phyloP scores from a whole-genome alignment of 2,113 vertebrate genomes.

The Pelodiscus sinensis region DNA sequence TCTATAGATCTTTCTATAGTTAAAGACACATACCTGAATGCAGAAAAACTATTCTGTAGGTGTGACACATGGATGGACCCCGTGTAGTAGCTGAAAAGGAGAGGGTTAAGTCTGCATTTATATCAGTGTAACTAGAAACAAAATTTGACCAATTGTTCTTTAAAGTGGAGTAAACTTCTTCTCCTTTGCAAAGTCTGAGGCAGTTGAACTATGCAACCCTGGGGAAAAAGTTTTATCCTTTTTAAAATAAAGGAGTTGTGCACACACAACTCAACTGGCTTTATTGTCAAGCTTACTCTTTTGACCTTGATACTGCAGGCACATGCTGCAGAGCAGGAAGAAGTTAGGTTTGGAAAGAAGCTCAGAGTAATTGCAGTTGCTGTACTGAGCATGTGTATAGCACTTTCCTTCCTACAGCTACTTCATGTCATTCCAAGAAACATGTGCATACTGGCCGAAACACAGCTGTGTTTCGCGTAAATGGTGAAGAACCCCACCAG shows the following conservation, averaged over 20 bases:
- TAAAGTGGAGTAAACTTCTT: conserved; percentile 21
- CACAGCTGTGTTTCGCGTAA: conserved; percentile 51
- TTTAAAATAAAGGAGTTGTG: neutral
- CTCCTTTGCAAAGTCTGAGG: conserved; percentile 10
- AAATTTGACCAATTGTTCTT: fast-evolving
- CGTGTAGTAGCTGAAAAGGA: neutral
- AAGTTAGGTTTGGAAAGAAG: neutral
- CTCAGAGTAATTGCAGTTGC: neutral
- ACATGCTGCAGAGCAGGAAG: neutral
- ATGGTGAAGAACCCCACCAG: neutral
- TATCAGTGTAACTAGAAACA: conserved; percentile 3
- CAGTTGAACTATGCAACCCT: neutral
- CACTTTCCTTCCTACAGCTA: conserved; percentile 19
- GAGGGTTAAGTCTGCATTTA: conserved; percentile 27
- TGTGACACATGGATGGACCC: conserved; percentile 9
- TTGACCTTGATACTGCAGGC: neutral
- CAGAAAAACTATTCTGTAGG: neutral
- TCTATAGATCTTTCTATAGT: neutral
- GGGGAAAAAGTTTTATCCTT: neutral
- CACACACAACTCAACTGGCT: fast-evolving
- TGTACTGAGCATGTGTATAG: neutral
- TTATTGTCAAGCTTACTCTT: neutral
- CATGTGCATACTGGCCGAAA: neutral
- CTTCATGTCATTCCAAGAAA: neutral
- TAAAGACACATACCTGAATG: neutral